Conservation (phyloP, 2,797 vertebrate genomes). For the Spinus olivaceus region DNA sequence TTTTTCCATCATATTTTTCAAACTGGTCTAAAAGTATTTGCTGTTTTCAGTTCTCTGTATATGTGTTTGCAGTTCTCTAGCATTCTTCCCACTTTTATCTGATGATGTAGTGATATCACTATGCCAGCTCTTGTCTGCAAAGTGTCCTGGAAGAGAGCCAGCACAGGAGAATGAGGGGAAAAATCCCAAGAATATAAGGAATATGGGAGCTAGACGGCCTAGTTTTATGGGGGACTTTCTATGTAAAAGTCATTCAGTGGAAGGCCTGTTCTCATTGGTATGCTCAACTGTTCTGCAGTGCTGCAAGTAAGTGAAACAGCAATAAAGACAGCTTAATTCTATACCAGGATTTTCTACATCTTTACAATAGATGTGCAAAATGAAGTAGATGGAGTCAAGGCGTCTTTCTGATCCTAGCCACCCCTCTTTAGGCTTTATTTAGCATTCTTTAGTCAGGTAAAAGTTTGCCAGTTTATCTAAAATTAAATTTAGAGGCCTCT, state of each 20-base stretch:
- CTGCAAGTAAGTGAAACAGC: neutral
- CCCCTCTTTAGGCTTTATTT: slow-evolving; percentile 12
- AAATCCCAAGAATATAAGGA: neutral
- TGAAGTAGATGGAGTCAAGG: neutral
- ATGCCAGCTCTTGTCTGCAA: neutral
- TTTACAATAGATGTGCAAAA: neutral
- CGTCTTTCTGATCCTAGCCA: neutral
- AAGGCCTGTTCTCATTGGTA: neutral
- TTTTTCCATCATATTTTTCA: slow-evolving; percentile 6
- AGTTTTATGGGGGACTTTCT: neutral
- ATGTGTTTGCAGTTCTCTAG: neutral
- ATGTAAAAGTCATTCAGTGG: neutral
- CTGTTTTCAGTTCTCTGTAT: neutral
- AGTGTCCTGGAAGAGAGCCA: neutral
- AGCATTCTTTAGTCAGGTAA: neutral
- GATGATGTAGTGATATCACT: neutral
- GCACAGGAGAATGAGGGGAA: neutral
- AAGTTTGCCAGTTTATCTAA: neutral
- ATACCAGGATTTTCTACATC: slow-evolving; percentile 14
- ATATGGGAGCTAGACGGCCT: neutral
- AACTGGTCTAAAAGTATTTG: neutral
- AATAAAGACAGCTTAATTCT: neutral
- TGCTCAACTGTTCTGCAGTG: neutral
- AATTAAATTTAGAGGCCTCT: slow-evolving; percentile 12
- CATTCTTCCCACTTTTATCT: neutral